A percentile compares a stretch with the other conserved stretches of the same genome.
phyloP scores from a whole-genome alignment of 2,888 invertebrate species.

The Dolomedes plantarius region DNA sequence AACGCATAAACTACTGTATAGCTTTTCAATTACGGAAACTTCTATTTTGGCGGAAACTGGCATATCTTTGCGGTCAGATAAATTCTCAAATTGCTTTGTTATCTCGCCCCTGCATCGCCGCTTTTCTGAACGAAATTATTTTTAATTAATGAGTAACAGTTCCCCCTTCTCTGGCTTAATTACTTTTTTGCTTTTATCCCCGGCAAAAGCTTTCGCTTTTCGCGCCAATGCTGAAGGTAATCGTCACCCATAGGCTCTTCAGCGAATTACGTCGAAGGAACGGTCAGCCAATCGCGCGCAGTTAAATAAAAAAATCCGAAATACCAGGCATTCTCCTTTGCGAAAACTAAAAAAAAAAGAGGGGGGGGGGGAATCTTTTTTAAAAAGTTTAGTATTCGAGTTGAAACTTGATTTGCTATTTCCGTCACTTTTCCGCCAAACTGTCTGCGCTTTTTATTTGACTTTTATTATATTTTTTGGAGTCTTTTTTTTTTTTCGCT shows the following conservation, averaged over 20 bases:
- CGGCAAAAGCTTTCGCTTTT: slow-evolving; percentile 10
- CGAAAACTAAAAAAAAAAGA: not conserved
- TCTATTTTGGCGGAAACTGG: slow-evolving; percentile 54
- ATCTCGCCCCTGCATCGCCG: slow-evolving; percentile 48
- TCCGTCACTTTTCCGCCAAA: slow-evolving; percentile 57
- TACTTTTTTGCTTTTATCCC: slow-evolving; percentile 55
- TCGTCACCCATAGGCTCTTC: slow-evolving; percentile 37
- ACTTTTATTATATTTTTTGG: slow-evolving; percentile 61
- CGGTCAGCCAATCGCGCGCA: slow-evolving; percentile 46
- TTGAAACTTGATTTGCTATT: slow-evolving; percentile 68
- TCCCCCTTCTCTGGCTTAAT: slow-evolving; percentile 54
- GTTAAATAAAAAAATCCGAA: not conserved
- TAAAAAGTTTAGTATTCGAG: slow-evolving; percentile 34
- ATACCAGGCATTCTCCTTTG: slow-evolving; percentile 7
- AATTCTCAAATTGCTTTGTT: slow-evolving; percentile 65
- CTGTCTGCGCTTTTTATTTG: slow-evolving; percentile 56
- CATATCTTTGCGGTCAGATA: slow-evolving; percentile 63
- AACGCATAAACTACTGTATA: slow-evolving; percentile 41
- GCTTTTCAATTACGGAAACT: slow-evolving; percentile 67
- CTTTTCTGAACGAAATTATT: slow-evolving; percentile 60
- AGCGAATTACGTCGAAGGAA: slow-evolving; percentile 34
- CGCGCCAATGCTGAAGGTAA: slow-evolving; percentile 49
- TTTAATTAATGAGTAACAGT: slow-evolving; percentile 70
- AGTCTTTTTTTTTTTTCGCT: slow-evolving; percentile 20
- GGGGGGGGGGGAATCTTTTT: not conserved